Evolutionary conservation across 2,888 invertebrate species (phyloP), one percentile per base, ranked within the genome.

Genomic region (Agrilus cyanescens): DNA sequence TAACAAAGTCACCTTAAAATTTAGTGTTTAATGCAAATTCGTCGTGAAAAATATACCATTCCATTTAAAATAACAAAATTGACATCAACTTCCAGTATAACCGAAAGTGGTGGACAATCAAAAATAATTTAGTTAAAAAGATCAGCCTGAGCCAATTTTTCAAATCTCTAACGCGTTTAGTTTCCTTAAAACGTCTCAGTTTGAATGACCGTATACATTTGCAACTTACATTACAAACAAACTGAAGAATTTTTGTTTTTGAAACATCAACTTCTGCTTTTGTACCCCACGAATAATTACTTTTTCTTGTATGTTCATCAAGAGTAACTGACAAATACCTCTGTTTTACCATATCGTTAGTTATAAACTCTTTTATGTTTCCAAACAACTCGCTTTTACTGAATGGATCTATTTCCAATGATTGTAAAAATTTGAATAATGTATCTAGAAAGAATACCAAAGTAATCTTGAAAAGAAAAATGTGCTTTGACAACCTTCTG

Each of bases 211-310:
- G 8, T 30, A 10, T 30, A 30, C 8, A 30, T 33, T 14, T 14
- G 2, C n/a, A 33, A 33, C 7, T 32, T 43, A 48, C 48, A 34
- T 48, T 46, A 13, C 48, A 48, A 38, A 48, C 46, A 38, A 46
- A 48, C 7, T 40, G 41, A 13, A 46, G 40, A 12, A 48, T 29
- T 13, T 36, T 32, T 18, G 41, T 37, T 37, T 46, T 48, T 6
- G 48, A 48, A 35, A 48, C 41, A 29, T 48, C 48, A 14, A 37
- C 40, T 32, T 48, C 46, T 10, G 46, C 41, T 29, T 39, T 40
- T 6, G 44, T 31, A 15, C 46, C 48, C 45, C 43, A 48, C 6
- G 13, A 30, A 16, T 48, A 48, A 8, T n/a, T 16, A n/a, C 12
- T 14, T 32, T 33, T 41, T 12, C 38, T 31, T 5, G 46, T 41